Evolutionary conservation across 2,113 vertebrate genomes (phyloP), one percentile per base, ranked within the genome.

Genomic region (Campylorhamphus procurvoides): DNA sequence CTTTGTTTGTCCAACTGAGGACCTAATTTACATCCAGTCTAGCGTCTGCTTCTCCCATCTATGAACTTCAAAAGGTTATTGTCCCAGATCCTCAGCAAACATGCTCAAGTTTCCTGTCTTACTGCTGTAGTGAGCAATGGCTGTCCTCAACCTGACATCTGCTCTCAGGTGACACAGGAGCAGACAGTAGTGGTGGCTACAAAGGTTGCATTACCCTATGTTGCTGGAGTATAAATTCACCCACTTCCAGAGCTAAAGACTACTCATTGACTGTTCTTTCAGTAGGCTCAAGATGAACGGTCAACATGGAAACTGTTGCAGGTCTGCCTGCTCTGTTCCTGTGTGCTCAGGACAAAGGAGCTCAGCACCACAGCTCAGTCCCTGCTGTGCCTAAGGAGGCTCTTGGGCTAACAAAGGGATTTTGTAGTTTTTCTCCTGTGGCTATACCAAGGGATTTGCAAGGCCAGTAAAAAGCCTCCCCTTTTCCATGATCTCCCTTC

Each of bases 301-400:
- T 8, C 3, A 0, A 17, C 3, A 0, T 4, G 12, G n/a, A 74
- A 24, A 28, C 14, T 16, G 3, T 31, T 44, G 56, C 66, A 81
- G 75, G 50, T 20, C 50, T 72, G 20, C 68, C 11, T 6, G 77
- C 37, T 39, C 59, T 69, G 25, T 1, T 40, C 18, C 42, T 66
- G 46, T 12, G 0, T 35, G 16, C 19, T 58, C n/a, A 39, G 60
- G 31, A 8, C 29, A 62, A 49, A 44, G 25, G 23, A 49, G 28
- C 55, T 60, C 81, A 56, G 16, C 46, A 71, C 31, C 50, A 31
- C 37, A 63, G 64, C 60, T 35, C 69, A 20, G 19, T 29, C 40
- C 52, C 35, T 66, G 37, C 55, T 84, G 73, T 14, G 64, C 52
- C 47, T 4, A 0, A 7, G 44, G 67, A 63, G 39, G 58, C 10